Evolutionary conservation across 2,113 vertebrate species (phyloP).

Genomic region (Ceyx margarethae): DNA sequence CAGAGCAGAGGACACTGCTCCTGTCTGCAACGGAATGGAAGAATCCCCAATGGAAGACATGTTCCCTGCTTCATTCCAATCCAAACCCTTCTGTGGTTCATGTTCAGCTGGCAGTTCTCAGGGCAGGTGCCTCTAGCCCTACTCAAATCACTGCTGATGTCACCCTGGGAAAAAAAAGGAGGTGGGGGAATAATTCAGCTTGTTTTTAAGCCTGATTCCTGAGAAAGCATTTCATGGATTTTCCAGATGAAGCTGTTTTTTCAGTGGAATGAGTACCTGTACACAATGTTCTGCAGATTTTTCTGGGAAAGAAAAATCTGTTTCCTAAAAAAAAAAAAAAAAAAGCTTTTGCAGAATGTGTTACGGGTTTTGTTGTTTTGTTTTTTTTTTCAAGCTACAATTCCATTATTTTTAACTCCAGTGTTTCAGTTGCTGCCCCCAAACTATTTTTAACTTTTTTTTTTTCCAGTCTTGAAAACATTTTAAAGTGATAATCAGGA

Average conservation of each 20-base stretch:
- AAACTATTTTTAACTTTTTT: neutral
- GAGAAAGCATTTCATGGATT: neutral
- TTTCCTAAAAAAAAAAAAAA: neutral
- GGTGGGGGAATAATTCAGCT: neutral
- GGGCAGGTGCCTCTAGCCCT: neutral
- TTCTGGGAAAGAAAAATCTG: neutral
- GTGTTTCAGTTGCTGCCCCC: neutral
- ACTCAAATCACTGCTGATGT: neutral
- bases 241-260: neutral
- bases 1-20: accelerated
- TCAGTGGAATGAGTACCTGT: neutral
- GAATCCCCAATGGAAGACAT: accelerated
- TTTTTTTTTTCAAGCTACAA: neutral
- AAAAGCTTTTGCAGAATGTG: neutral
- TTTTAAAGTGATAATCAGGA: neutral
- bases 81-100: no score
- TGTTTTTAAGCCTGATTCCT: neutral
- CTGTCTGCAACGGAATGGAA: neutral
- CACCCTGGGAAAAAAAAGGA: neutral
- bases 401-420: neutral
- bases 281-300: neutral
- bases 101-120: neutral
- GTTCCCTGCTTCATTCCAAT: neutral
- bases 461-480: neutral
- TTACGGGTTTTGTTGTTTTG: neutral